Evolutionary conservation across 2,797 vertebrate species (phyloP).

Genomic region (Cyprinella venusta): DNA sequence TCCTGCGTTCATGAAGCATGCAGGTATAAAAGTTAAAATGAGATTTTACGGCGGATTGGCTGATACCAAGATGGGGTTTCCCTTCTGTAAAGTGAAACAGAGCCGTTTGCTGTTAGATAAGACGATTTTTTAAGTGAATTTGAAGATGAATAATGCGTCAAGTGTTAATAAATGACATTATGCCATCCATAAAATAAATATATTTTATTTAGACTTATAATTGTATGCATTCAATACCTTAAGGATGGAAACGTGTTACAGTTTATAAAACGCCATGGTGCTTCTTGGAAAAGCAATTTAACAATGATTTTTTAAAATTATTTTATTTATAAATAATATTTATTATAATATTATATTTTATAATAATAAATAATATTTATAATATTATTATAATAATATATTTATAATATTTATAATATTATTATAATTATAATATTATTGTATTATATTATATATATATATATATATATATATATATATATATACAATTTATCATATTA

Average conservation of each 20-base stretch:
- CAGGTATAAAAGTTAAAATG: conserved; percentile 57
- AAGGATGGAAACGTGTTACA: background rate
- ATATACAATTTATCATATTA: no score
- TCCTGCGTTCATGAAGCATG: conserved; percentile 41
- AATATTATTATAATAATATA: no score
- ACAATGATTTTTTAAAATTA: background rate
- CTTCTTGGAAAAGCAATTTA: background rate
- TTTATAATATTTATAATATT: no score
- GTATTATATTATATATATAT: no score
- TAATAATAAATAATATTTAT: no score
- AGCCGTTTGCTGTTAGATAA: background rate
- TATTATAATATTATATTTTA: no score
- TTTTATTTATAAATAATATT: no score
- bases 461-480: no score
- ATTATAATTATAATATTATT: no score
- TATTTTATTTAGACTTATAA: background rate
- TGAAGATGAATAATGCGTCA: background rate
- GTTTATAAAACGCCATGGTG: background rate
- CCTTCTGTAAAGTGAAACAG: background rate
- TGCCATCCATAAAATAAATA: background rate
- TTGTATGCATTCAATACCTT: background rate
- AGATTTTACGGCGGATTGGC: conserved; percentile 12
- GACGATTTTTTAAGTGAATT: background rate
- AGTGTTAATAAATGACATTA: background rate
- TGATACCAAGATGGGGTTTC: background rate